Conservation (phyloP, 2,888 invertebrate genomes). For the Electrophaes corylata region DNA sequence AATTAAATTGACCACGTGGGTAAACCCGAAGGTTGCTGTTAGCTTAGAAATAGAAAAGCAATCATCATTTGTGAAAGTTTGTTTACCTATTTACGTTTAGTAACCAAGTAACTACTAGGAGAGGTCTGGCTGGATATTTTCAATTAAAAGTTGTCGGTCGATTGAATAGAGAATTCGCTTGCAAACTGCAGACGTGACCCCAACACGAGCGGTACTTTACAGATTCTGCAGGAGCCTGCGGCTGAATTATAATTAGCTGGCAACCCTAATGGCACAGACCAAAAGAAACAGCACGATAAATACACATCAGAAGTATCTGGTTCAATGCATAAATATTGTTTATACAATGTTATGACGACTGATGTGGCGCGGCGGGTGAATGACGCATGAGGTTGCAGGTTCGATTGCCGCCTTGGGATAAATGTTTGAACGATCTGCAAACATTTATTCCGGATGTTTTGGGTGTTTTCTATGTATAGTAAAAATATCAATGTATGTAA, state of each 20-base stretch:
- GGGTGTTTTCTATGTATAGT: no score
- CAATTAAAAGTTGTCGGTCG: constrained; percentile 41
- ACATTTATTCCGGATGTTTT: no score
- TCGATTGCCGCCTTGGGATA: no score
- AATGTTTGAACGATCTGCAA: no score
- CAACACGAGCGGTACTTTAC: constrained; percentile 45
- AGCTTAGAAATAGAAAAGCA: background rate
- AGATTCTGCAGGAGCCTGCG: constrained; percentile 49
- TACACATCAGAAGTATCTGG: no score
- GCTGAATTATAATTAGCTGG: constrained; percentile 66
- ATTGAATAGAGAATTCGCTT: constrained; percentile 41
- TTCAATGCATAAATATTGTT: no score
- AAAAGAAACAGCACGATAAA: background rate
- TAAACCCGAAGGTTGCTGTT: no score
- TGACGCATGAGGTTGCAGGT: no score
- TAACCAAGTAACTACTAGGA: background rate
- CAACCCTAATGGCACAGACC: constrained; percentile 40
- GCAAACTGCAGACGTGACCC: constrained; percentile 43
- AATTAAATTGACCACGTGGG: no score
- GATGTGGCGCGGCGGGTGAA: no score
- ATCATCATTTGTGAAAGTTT: constrained; percentile 1
- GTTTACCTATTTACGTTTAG: constrained; percentile 5
- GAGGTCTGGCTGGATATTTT: constrained; percentile 31
- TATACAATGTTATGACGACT: no score
- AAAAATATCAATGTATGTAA: no score